These are phyloP conservation scores for Oeneis ivallda DNA, from an alignment of 2,888 invertebrate species.

Conservation along the genomic window DNA sequence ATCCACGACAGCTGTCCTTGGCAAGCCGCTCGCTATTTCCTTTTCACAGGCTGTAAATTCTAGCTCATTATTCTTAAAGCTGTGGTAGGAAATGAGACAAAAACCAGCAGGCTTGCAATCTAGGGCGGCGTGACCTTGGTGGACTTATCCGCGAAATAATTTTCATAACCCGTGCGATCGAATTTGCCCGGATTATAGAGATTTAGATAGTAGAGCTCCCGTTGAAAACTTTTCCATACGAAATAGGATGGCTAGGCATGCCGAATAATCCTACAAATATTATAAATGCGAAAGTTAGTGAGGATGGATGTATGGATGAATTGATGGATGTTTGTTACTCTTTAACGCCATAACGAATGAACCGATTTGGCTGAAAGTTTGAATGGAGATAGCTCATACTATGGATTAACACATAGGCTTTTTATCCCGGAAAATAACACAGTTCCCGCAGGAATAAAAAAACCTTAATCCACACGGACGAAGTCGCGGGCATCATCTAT, in stretches of 20 bases:
- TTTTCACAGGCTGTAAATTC: constrained; percentile 19
- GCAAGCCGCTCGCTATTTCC: constrained; percentile 20
- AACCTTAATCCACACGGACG: too few species aligned
- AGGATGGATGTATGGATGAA: too few species aligned
- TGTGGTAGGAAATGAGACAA: constrained; percentile 21
- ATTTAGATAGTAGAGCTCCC: constrained; percentile 1
- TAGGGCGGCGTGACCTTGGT: constrained; percentile 31
- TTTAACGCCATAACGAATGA: too few species aligned
- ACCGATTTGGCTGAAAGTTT: too few species aligned
- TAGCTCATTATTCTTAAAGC: constrained; percentile 27
- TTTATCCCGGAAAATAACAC: too few species aligned
- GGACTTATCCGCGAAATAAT: constrained; percentile 20
- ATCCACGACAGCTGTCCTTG: constrained; percentile 20
- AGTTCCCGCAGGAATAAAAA: too few species aligned
- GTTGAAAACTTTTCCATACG: neutral
- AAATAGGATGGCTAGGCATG: neutral
- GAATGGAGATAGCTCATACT: too few species aligned
- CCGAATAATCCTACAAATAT: too few species aligned
- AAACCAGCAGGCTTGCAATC: constrained; percentile 26
- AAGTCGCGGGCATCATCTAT: too few species aligned
- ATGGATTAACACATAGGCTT: too few species aligned
- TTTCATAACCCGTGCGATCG: constrained; percentile 21
- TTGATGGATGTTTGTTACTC: too few species aligned
- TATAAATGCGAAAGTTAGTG: too few species aligned
- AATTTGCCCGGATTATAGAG: neutral